Conservation (phyloP, 2,113 vertebrate genomes). For the Helogale parvula region DNA sequence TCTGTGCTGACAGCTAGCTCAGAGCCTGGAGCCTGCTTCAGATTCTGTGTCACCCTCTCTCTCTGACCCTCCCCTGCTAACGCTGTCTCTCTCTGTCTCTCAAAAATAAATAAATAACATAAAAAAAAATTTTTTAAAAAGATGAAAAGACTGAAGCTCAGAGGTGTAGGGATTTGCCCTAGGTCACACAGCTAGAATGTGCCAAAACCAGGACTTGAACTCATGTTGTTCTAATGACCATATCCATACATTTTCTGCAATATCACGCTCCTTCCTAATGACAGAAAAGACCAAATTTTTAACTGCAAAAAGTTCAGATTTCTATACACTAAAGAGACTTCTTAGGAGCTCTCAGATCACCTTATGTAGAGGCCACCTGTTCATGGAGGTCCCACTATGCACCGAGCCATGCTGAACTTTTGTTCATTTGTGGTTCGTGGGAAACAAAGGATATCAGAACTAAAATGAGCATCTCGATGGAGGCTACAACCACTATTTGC, state of each 20-base stretch:
- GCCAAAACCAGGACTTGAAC: background rate
- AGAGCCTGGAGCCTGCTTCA: no score
- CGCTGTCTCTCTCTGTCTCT: no score
- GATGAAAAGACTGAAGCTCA: background rate
- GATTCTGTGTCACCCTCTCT: no score
- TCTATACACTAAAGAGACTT: background rate
- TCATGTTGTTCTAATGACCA: background rate
- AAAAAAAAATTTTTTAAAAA: background rate
- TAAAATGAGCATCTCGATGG: background rate
- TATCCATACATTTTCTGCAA: background rate
- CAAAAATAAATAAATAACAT: no score
- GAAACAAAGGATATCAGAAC: background rate
- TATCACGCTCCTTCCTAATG: background rate
- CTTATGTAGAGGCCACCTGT: background rate
- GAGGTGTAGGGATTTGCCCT: background rate
- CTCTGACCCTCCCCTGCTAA: no score
- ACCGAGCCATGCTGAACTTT: background rate
- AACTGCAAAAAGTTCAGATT: background rate
- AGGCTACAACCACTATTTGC: background rate
- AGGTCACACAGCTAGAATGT: background rate
- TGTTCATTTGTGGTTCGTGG: background rate
- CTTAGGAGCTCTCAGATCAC: background rate
- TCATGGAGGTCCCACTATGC: background rate
- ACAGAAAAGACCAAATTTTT: background rate
- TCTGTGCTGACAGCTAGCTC: no score